Evolutionary conservation across 2,888 invertebrate species (phyloP), one percentile per base, ranked within the genome.

Genomic region (Willowsia nigromaculata): DNA sequence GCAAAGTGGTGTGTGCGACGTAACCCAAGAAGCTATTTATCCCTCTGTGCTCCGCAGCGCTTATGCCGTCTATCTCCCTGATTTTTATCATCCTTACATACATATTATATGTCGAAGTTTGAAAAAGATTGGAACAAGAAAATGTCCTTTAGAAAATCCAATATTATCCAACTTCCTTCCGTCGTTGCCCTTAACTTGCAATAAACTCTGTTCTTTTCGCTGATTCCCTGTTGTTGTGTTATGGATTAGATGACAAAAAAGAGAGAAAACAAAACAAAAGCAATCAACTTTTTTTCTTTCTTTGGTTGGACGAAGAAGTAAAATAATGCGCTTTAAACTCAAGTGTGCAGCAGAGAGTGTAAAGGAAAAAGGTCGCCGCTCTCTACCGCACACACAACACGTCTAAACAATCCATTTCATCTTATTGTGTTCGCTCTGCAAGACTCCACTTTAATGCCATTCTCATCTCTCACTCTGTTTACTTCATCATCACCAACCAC

Each of bases 321-420:
- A 68, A 83, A 83, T 43, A 80, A 78, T 85, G 59, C 85, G 85
- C 62, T 71, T 76, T 82, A 76, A 47, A 76, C 27, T 65, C 15
- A 47, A 27, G 50, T 76, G 33, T 68, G 47, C 47, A 43, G 25
- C 25, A 2, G 18, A 2, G 33, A 13, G 6, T 43, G 30, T 15
- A 76, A 33, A 25, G 30, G 62, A 65, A 80, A 86, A 86, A 86
- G 86, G 85, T 78, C 62, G 76, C 85, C 76, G 85, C 83, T 50
- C 65, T 84, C 27, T 56, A 47, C 85, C 85, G 30, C 86, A 86
- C 86, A 86, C 86, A 86, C 86, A 43, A 68, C 83, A 83, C 83
- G 83, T 83, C 59, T 53, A 68, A 83, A 68, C 83, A 68, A 68
- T 83, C 50, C 50, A 83, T 83, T 68, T 71, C 22, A 47, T 68